Evolutionary conservation across 2,113 vertebrate genomes (phyloP).

Genomic region (Heteronetta atricapilla): DNA sequence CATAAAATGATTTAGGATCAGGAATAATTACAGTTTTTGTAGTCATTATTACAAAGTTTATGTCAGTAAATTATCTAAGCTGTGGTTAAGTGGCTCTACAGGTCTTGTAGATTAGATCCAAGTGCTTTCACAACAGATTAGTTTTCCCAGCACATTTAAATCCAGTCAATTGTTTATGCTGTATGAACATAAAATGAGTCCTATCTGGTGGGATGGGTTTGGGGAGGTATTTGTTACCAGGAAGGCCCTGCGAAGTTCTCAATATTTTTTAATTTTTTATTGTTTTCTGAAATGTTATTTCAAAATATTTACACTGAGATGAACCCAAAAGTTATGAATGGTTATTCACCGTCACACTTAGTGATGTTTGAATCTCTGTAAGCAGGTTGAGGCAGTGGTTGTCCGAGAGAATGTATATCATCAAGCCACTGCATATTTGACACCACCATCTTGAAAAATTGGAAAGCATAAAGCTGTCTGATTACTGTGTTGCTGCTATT

Average conservation of each 20-base stretch:
- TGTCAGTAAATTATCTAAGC: background rate
- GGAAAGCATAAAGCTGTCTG: background rate
- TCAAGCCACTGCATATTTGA: background rate
- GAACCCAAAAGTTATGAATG: background rate
- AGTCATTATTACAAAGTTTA: background rate
- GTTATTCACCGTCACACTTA: background rate
- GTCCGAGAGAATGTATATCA: background rate
- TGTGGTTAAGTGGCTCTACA: background rate
- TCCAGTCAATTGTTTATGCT: background rate
- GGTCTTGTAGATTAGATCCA: background rate
- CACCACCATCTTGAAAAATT: background rate
- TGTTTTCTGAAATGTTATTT: background rate
- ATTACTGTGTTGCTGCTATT: background rate
- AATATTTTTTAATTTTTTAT: background rate
- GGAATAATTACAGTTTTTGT: background rate
- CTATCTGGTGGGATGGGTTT: background rate
- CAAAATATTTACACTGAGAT: background rate
- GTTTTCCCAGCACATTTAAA: background rate
- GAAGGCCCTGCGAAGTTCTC: background rate
- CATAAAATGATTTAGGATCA: background rate
- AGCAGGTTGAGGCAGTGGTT: background rate
- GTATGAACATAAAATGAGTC: background rate
- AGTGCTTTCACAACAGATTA: background rate
- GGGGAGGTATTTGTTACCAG: background rate
- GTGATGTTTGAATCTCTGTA: background rate